phyloP scores from a whole-genome alignment of 2,888 invertebrate genomes.

The Caenorhabditis sulstoni region DNA sequence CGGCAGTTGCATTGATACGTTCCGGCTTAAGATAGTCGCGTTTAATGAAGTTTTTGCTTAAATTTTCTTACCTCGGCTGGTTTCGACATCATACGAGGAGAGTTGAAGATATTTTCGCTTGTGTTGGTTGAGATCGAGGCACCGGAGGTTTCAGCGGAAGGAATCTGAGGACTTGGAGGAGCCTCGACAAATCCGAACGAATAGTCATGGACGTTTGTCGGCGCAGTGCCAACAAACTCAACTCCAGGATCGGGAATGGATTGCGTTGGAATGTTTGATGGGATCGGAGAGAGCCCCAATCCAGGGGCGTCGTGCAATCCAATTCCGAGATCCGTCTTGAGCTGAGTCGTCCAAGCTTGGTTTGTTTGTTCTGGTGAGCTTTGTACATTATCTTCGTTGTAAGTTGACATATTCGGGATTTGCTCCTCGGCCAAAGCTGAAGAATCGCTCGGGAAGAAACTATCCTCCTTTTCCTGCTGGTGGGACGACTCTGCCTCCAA shows the following conservation, averaged over 20 bases:
- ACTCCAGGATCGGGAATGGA: constrained; percentile 56
- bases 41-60: constrained; percentile 54
- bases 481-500: constrained; percentile 46
- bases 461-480: constrained; percentile 42
- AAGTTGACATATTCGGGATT: constrained; percentile 47
- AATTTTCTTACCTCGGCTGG: constrained; percentile 52
- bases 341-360: constrained; percentile 69
- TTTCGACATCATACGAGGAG: constrained; percentile 44
- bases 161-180: constrained; percentile 46
- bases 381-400: constrained; percentile 54
- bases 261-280: constrained; percentile 27
- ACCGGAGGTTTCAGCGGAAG: constrained; percentile 55
- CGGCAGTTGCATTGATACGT: constrained; percentile 47
- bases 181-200: constrained; percentile 67
- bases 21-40: constrained; percentile 58
- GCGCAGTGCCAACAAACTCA: constrained; percentile 63
- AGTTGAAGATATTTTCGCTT: constrained; percentile 56
- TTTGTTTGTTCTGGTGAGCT: constrained; percentile 58
- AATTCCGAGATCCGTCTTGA: constrained; percentile 76
- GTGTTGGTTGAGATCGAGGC: constrained; percentile 53
- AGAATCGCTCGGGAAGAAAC: constrained; percentile 46
- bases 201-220: constrained; percentile 58
- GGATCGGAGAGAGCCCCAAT: constrained; percentile 39
- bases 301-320: constrained; percentile 46
- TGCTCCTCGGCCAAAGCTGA: constrained; percentile 50